Evolutionary conservation across 2,888 invertebrate genomes (phyloP).

Genomic region (Brachyptera putata): DNA sequence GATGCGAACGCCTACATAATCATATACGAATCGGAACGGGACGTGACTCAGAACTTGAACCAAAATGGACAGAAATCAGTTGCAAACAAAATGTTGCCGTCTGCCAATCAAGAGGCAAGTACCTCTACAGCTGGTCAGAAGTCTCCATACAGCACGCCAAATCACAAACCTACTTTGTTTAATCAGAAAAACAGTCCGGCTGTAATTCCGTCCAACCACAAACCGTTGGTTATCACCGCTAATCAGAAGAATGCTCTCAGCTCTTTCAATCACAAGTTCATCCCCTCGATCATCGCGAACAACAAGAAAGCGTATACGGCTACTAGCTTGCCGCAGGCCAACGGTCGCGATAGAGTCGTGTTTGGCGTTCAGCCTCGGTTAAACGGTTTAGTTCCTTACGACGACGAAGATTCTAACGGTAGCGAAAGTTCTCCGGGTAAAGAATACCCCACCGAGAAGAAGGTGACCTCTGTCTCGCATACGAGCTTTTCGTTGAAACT

Average conservation of each 20-base stretch:
- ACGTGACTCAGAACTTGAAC: conserved; percentile 25
- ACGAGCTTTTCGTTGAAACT: background rate
- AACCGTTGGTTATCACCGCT: background rate
- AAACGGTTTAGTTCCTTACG: conserved; percentile 46
- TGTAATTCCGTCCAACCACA: background rate
- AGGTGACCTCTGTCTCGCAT: background rate
- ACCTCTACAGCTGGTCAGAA: conserved; percentile 32
- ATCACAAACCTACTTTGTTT: background rate
- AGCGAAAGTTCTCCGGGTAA: conserved; percentile 38
- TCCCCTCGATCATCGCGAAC: background rate
- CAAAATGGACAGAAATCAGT: conserved; percentile 38
- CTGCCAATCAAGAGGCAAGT: too few species aligned
- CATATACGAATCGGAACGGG: conserved; percentile 74
- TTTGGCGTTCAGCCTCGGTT: conserved; percentile 20
- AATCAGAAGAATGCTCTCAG: background rate
- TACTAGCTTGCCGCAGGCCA: too few species aligned
- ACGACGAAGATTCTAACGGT: conserved; percentile 43
- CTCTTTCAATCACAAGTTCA: background rate
- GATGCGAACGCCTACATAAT: conserved; percentile 89
- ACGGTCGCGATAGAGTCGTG: background rate
- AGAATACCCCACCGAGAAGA: background rate
- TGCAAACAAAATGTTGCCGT: conserved; percentile 20
- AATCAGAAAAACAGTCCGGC: background rate
- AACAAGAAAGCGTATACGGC: background rate
- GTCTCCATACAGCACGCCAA: background rate